Conservation (phyloP, 2,797 vertebrate species). For the Hydrophis major region DNA sequence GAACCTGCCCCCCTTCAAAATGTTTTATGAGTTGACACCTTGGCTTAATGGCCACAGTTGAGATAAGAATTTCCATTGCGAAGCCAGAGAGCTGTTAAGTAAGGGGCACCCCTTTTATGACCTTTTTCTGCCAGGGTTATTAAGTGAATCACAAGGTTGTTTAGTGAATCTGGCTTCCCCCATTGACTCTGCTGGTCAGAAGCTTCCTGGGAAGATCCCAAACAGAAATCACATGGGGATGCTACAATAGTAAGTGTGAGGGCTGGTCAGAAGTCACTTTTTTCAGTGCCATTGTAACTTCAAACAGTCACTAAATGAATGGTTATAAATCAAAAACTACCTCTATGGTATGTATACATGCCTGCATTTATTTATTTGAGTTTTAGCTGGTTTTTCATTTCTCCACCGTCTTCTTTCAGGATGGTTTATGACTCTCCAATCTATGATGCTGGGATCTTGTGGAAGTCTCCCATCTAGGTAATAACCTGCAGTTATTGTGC, state of each 20-base stretch:
- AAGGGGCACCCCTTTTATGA: not conserved
- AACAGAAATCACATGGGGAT: not conserved
- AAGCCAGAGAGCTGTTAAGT: not conserved
- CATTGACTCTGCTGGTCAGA: not conserved
- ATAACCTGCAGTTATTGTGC: no score
- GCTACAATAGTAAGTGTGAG: not conserved
- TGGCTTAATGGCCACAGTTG: no score
- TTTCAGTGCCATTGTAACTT: not conserved
- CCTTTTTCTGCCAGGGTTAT: not conserved
- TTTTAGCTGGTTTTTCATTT: not conserved
- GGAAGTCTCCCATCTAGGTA: no score
- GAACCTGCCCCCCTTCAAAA: no score
- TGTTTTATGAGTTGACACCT: no score
- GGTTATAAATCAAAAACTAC: no score
- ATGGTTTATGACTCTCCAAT: not conserved
- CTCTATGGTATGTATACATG: not conserved
- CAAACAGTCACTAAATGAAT: not conserved
- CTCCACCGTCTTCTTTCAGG: not conserved
- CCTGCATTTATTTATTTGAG: not conserved
- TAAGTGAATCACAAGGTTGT: not conserved
- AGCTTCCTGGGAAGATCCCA: not conserved
- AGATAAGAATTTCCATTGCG: not conserved
- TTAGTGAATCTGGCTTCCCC: not conserved
- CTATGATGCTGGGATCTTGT: not conserved
- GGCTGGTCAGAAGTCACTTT: not conserved